Evolutionary conservation across 2,797 vertebrate genomes (phyloP), one percentile per base, ranked within the genome.

Genomic region (Fistularia commersonii): DNA sequence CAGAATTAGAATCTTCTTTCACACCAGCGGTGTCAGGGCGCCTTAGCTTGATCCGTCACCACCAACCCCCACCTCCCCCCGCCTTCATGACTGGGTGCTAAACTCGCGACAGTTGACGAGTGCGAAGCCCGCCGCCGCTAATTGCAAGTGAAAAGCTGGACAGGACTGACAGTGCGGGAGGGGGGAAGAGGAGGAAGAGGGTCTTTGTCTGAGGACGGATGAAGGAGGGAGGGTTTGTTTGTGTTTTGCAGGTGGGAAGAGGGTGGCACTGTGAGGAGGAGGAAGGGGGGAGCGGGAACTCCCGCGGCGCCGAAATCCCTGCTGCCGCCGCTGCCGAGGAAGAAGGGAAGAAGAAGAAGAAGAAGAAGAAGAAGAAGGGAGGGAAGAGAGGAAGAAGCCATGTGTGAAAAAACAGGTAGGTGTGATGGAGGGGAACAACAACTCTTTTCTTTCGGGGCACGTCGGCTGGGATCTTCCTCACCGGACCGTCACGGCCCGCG

Each of bases 141-240:
- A 95, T 94, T 92, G 88, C 80, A 92, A 91, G 92, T 93, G 94
- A 97, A 94, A 94, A 93, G 93, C 93, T 92, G 92, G 93, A 93
- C 92, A 92, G 91, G 74, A 83, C 81, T 85, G 87, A 89, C 84
- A 73, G 69, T 65, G 65, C 58, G 43, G 33, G 11, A 31, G 32
- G 50, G 12, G 4, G 4, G 31, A 32, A 5, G 12, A 32, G 3
- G 45, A 8, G n/a, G 32, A 32, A 14, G 8, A 56, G 35, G 54
- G 15, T 69, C 69, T 80, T 81, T 80, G 76, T 82, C 63, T 72
- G 34, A 65, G 77, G 70, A 69, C 64, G 64, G 57, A 72, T 73
- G 72, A 80, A 68, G 77, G 71, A 76, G 58, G 77, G 59, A 60
- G 51, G 54, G 64, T 68, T 81, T 76, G 75, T 79, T 76, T 81